Evolutionary conservation across 2,797 vertebrate genomes (phyloP).

Genomic region (Decapterus maruadsi): DNA sequence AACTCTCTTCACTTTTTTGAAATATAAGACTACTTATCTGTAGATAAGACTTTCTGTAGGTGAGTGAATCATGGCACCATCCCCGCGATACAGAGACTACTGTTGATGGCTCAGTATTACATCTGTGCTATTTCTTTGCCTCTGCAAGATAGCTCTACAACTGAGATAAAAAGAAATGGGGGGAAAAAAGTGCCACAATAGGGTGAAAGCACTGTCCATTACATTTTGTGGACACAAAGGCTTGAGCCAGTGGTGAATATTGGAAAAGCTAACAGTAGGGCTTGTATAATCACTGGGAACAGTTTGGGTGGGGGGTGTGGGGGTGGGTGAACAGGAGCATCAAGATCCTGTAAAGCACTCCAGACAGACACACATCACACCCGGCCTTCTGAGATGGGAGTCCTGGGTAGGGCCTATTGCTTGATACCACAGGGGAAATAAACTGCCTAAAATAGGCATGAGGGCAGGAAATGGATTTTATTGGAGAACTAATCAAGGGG

Average conservation of each 20-base stretch:
- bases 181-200: conserved; percentile 57
- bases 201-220: conserved; percentile 52
- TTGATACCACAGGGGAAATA: conserved; percentile 88
- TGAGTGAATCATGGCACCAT: conserved; percentile 45
- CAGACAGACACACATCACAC: conserved; percentile 76
- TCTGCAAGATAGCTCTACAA: conserved; percentile 51
- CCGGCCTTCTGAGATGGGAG: conserved; percentile 72
- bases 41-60: conserved; percentile 28
- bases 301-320: conserved; percentile 27
- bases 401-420: conserved; percentile 78
- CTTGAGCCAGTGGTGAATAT: conserved; percentile 61
- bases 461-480: conserved; percentile 88
- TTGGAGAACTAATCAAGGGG: conserved; percentile 89
- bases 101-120: conserved; percentile 46
- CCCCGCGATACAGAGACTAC: conserved; percentile 35
- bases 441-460: conserved; percentile 85
- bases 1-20: conserved; percentile 36
- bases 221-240: conserved; percentile 67
- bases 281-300: conserved; percentile 71
- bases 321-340: conserved; percentile 57
- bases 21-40: conserved; percentile 35
- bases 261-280: conserved; percentile 59
- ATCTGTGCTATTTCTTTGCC: conserved; percentile 41
- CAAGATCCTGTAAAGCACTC: conserved; percentile 72
- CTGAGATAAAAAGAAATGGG: conserved; percentile 25